phyloP scores from a whole-genome alignment of 2,888 invertebrate species.

The Drosophila gaucha region DNA sequence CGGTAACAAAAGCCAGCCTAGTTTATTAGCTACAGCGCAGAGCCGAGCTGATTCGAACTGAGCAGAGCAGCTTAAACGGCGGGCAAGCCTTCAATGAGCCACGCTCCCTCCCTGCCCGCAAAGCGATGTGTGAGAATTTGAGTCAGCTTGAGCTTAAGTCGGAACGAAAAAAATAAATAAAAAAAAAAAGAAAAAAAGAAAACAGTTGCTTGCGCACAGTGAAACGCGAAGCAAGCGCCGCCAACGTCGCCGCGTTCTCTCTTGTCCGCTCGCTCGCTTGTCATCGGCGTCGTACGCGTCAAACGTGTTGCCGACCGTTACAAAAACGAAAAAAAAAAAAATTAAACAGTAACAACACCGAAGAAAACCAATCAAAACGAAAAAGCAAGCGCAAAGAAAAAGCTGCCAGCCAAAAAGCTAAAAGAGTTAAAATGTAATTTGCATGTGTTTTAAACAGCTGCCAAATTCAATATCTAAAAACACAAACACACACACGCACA shows the following conservation, averaged over 20 bases:
- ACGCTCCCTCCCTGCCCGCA: background rate
- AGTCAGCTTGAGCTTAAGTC: constrained; percentile 55
- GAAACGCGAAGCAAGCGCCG: constrained; percentile 70
- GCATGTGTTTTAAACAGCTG: constrained; percentile 46
- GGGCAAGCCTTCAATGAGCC: constrained; percentile 42
- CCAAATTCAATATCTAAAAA: constrained; percentile 33
- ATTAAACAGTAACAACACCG: background rate
- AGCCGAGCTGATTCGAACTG: constrained; percentile 2
- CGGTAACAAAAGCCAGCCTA: constrained; percentile 42
- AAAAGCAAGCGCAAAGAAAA: constrained; percentile 18
- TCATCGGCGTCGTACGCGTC: constrained; percentile 42
- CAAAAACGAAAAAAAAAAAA: constrained; percentile 15
- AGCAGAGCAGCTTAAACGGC: constrained; percentile 42
- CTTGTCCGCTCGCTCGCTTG: constrained; percentile 22
- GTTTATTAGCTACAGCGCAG: constrained; percentile 43
- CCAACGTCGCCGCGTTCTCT: constrained; percentile 49
- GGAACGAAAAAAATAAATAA: constrained; percentile 34
- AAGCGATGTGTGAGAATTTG: constrained; percentile 60
- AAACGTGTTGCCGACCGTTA: constrained; percentile 59
- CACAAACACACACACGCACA: constrained; percentile 11
- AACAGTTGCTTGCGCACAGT: constrained; percentile 73
- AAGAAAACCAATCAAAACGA: constrained; percentile 8
- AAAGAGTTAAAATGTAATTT: constrained; percentile 54
- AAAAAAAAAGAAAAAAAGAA: constrained; percentile 48
- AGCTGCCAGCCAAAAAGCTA: constrained; percentile 28